Base-by-base conservation (phyloP, 35 echinoderm and acorn worm species). In the Anneissia japonica region DNA sequence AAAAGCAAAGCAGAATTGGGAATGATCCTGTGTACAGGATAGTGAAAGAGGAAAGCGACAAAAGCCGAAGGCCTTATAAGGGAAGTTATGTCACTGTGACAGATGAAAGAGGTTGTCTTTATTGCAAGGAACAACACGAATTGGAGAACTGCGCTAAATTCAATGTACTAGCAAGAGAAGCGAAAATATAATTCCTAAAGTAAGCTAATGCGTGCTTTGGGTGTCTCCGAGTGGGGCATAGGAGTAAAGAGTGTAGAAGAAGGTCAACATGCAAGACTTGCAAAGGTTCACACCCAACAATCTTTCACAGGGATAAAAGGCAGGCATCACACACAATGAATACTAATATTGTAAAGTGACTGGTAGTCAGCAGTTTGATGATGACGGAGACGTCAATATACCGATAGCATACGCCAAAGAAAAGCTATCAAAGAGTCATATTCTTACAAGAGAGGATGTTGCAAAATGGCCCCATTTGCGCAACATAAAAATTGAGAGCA, bases 21-120 rank as follows among this genome's bases (percentile, higher is more conserved):
- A 75, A 77, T 73, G 36, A 88, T 36, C 86, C 86, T 37, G 46
- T 81, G 7, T 88, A 81, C 37, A 64, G 51, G 51, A 26, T 23
- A 6, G 21, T 9, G 10, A 64, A 64, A 23, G 9, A 9, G 10
- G 10, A 64, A 23, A 9, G 51, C 2, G 51, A 64, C 1, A 64
- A 64, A 23, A 64, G 10, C 26, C 6, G 21, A 6, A 64, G 26
- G 51, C 51, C 4, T 43, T 6, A 43, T 43, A 43, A 43, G 14
- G 40, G 40, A 43, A 43, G 40, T 43, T 43, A 6, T 43, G 40
- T 14, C 14, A 43, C 40, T 43, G 40, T 43, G n/a, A n/a, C n/a
- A n/a, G n/a, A n/a, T n/a, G 51, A 64, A 2, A 26, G 1, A 1
- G 26, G 6, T 23, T 64, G 51, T 23, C 10, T 64, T 23, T 64